Percentiles rank a stretch among this genome's conserved stretches.
Evolutionary conservation across 2,113 vertebrate species (phyloP).

Genomic region (Poeciliopsis retropinna): DNA sequence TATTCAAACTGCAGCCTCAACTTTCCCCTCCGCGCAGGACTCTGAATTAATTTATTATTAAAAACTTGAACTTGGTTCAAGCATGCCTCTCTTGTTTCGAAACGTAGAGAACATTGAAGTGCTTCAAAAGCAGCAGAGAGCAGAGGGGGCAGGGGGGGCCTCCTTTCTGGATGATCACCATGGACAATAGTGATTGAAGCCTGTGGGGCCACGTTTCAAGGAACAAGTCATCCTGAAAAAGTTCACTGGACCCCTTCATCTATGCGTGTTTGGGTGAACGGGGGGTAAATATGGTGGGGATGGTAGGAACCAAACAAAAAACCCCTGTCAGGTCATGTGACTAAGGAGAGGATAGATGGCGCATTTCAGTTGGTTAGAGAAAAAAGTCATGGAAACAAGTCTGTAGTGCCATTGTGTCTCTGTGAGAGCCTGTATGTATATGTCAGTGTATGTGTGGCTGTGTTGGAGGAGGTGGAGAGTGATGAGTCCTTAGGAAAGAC

Average conservation of each 20-base stretch:
- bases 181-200: conserved; percentile 50
- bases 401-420: conserved; percentile 64
- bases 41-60: background rate
- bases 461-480: conserved; percentile 44
- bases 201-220: conserved; percentile 46
- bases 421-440: conserved; percentile 5
- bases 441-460: conserved; percentile 11
- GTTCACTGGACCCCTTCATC: conserved; percentile 21
- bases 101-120: conserved; percentile 45
- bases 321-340: conserved; percentile 57
- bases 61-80: background rate
- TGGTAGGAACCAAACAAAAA: conserved; percentile 55
- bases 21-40: background rate
- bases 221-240: conserved; percentile 56
- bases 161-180: conserved; percentile 36
- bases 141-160: background rate
- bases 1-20: background rate
- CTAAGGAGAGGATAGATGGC: conserved; percentile 50
- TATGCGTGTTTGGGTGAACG: conserved; percentile 5
- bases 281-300: conserved; percentile 7
- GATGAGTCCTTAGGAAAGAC: conserved; percentile 48
- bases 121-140: conserved; percentile 44
- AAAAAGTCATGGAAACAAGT: conserved; percentile 69
- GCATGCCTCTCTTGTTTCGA: conserved; percentile 12
- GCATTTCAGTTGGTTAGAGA: conserved; percentile 55